Evolutionary conservation across 2,797 vertebrate genomes (phyloP), one percentile per base, ranked within the genome.

Genomic region (Cottoperca gobio): DNA sequence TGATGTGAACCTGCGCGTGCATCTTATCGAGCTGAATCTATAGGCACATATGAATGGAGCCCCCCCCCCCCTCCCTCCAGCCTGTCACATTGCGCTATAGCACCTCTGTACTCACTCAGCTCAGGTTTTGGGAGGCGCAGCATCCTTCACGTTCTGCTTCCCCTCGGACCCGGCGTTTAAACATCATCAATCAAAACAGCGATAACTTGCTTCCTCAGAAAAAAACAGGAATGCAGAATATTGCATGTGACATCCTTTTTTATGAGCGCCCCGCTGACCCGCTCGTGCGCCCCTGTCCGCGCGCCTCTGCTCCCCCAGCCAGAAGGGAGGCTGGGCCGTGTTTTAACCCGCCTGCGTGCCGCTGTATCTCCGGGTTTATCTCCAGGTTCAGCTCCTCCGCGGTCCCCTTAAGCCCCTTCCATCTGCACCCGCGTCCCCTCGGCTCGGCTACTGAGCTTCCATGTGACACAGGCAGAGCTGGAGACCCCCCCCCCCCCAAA

Each of bases 101-200:
- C 86, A 75, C 75, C 91, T 78, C 82, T 40, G 63, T 94, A 95
- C 95, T 95, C 92, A 95, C 95, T 93, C 91, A 89, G 92, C 84
- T 94, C 90, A 78, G 91, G 50, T 88, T 85, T 87, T 69, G 81
- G 91, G 85, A 88, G 87, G 84, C 87, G 90, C 88, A 88, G 89
- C 87, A 21, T 90, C 83, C 88, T 91, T 89, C 83, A 70, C 87
- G 76, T 77, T 85, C 86, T 79, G 89, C 88, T 85, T 86, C 91
- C 88, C 67, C 86, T 85, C 90, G 89, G 86, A 91, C 88, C 90
- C 73, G 89, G 53, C 78, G 81, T 86, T 89, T 81, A 59, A 87
- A 76, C 94, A 94, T 94, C 91, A 92, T 94, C 92, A 86, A 79
- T 89, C 86, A 33, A 31, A 82, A 69, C 65, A 77, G 75, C 81